Evolutionary conservation across 2,797 vertebrate genomes (phyloP).

Genomic region (Channallabes apus): DNA sequence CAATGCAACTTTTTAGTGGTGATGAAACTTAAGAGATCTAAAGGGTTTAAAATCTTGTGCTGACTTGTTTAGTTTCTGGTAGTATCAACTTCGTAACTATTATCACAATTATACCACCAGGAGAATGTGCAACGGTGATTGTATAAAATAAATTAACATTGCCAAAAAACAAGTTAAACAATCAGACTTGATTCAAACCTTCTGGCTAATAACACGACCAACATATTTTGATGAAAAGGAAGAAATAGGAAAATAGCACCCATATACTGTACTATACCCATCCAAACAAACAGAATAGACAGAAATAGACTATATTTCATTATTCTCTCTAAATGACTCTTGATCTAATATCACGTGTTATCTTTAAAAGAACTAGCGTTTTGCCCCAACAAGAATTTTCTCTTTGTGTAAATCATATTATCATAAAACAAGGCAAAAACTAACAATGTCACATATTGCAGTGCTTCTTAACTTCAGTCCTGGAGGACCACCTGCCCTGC

Average conservation of each 20-base stretch:
- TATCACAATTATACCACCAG: neutral
- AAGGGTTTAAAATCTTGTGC: neutral
- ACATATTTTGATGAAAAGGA: neutral
- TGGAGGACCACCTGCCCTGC: no score
- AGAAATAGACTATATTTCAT: neutral
- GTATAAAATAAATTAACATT: neutral
- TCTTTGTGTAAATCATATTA: neutral
- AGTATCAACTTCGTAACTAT: neutral
- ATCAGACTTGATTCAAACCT: neutral
- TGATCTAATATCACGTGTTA: neutral
- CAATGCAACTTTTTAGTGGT: neutral
- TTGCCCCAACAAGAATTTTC: neutral
- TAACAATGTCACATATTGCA: neutral
- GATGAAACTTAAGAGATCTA: neutral
- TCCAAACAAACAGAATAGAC: neutral
- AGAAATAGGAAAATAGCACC: neutral
- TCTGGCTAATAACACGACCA: neutral
- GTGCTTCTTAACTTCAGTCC: no score
- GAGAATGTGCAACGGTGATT: neutral
- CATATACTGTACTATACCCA: neutral
- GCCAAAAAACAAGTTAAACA: neutral
- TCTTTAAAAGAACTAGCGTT: neutral
- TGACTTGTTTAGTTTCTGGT: neutral
- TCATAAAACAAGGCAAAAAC: neutral
- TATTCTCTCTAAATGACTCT: neutral